Evolutionary conservation across 2,888 invertebrate species (phyloP).

Genomic region (Mesorhabditis spiculigera): DNA sequence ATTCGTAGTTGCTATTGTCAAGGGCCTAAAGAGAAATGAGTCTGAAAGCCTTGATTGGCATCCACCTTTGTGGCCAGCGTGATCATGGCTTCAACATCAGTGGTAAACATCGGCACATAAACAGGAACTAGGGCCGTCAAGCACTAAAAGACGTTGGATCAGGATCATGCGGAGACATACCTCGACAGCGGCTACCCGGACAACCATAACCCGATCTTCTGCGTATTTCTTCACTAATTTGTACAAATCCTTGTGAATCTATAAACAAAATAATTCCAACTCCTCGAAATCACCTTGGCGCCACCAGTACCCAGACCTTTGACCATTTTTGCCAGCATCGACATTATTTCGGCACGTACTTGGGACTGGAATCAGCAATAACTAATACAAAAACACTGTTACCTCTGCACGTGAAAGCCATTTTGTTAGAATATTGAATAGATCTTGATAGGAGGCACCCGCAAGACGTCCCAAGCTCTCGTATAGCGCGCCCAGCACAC

Average conservation of each 20-base stretch:
- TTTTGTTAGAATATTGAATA: constrained; percentile 83
- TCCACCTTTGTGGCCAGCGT: constrained; percentile 55
- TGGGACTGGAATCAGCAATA: constrained; percentile 70
- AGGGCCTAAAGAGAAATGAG: constrained; percentile 66
- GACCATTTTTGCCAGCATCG: constrained; percentile 84
- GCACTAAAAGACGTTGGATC: constrained; percentile 67
- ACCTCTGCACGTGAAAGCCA: constrained; percentile 83
- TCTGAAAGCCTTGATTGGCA: constrained; percentile 72
- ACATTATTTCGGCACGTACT: constrained; percentile 91
- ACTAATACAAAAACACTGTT: background rate
- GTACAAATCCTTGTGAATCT: constrained; percentile 79
- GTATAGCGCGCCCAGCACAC: constrained; percentile 90
- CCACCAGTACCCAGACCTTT: constrained; percentile 93
- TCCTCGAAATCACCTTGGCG: constrained; percentile 66
- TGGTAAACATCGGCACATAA: constrained; percentile 76
- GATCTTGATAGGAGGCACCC: constrained; percentile 96
- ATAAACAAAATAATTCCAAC: background rate
- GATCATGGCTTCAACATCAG: constrained; percentile 46
- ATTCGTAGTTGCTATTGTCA: constrained; percentile 87
- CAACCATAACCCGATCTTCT: constrained; percentile 85
- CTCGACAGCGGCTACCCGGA: constrained; percentile 84
- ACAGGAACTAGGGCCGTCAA: constrained; percentile 83
- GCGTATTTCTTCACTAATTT: constrained; percentile 82
- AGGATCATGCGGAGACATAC: constrained; percentile 60
- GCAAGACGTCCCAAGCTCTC: constrained; percentile 96